Percentiles rank a stretch among this genome's conserved stretches.
These are phyloP conservation scores for Caradrina clavipalpis DNA, from an alignment of 2,888 invertebrate species.

Conservation along the genomic window DNA sequence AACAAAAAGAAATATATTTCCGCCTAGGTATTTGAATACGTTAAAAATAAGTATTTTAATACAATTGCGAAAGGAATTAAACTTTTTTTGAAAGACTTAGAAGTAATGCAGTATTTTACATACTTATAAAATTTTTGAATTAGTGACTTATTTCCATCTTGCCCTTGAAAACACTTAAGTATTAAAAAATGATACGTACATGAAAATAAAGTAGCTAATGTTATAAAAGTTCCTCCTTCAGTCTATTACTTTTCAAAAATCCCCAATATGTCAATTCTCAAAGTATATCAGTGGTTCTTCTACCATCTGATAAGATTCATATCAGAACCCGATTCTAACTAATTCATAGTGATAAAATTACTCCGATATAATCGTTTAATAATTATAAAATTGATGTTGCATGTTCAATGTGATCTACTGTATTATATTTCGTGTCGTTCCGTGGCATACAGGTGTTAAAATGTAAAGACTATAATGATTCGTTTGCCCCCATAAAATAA, in stretches of 20 bases:
- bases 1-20: conserved; percentile 59
- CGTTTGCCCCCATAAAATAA: conserved; percentile 13
- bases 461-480: conserved; percentile 4
- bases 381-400: conserved; percentile 44
- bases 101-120: conserved; percentile 27
- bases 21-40: conserved; percentile 58
- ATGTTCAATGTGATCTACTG: conserved; percentile 54
- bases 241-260: conserved; percentile 1
- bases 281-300: conserved; percentile 14
- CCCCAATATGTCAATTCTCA: conserved; percentile 43
- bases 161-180: conserved; percentile 30
- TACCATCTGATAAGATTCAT: conserved; percentile 31
- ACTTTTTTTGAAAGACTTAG: conserved; percentile 30
- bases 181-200: background rate
- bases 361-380: conserved; percentile 32
- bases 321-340: conserved; percentile 41
- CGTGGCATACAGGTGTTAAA: conserved; percentile 15
- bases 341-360: conserved; percentile 39
- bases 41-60: conserved; percentile 50
- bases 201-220: conserved; percentile 23
- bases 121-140: conserved; percentile 10
- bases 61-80: conserved; percentile 54
- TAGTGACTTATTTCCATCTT: conserved; percentile 51
- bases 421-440: conserved; percentile 39
- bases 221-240: background rate